Evolutionary conservation across 2,797 vertebrate species (phyloP), one percentile per base, ranked within the genome.

Genomic region (Percopsis omiscomaycus): DNA sequence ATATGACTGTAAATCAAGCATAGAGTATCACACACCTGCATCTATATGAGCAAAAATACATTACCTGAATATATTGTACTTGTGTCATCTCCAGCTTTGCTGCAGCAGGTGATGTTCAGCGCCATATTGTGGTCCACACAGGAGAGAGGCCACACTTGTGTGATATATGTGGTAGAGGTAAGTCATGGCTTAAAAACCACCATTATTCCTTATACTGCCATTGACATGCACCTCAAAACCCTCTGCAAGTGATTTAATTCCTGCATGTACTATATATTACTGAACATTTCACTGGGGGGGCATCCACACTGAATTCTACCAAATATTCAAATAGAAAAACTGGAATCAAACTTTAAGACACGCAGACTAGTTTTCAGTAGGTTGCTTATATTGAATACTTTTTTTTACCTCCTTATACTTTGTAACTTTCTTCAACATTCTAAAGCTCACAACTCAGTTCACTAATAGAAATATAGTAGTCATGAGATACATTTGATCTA

Each of bases 91-190:
- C 4, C 69, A 99, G 98, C 78, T 99, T 99, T 74, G 96, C 96
- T 16, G 96, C 97, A 65, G 95, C 98, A 2, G 97, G 97, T 15
- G 98, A 99, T 29, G 97, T 98, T 65, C 97, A 98, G 54, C 94
- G 97, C 28, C 98, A 98, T 81, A 96, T 98, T 73, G 93, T 98
- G 68, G 95, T 98, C 69, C 98, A 99, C 87, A 98, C 96, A 2
- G 96, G 96, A 83, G 95, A 96, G 70, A 96, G 95, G 65, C 97
- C 97, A 49, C 98, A 98, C 79, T 80, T 98, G 56, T 99, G 98
- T 85, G 97, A 99, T 82, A 94, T 96, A 80, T 99, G 98, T 80
- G 98, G 98, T 66, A 89, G 96, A 95, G 97, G 97, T 98, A 81
- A 57, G 77, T 60, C 9, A 11, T 49, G 1, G 8, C 54, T 54